These are phyloP conservation scores for Beris morrisii DNA, from an alignment of 2,888 invertebrate species.

Conservation along the genomic window DNA sequence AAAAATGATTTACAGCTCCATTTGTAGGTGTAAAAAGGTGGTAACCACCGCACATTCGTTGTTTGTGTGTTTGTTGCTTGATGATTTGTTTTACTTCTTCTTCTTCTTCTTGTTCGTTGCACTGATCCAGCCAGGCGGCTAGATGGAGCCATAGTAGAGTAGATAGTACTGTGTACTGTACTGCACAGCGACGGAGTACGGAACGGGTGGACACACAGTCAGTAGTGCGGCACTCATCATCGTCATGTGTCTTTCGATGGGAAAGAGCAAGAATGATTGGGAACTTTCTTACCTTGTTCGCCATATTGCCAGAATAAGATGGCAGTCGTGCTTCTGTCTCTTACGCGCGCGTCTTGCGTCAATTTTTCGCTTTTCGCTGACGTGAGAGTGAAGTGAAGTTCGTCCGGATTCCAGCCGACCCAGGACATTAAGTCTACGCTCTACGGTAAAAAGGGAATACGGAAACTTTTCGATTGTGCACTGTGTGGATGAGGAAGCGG, in stretches of 20 bases:
- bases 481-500: too few relatives aligned
- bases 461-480: too few relatives aligned
- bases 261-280: too few relatives aligned
- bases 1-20: slow-evolving; percentile 30
- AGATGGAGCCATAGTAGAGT: background rate
- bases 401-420: slow-evolving; percentile 4
- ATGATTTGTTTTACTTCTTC: slow-evolving; percentile 32
- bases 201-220: too few relatives aligned
- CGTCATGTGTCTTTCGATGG: too few relatives aligned
- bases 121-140: too few relatives aligned
- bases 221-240: too few relatives aligned
- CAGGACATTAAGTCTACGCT: background rate
- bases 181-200: too few relatives aligned
- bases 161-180: background rate
- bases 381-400: slow-evolving; percentile 26
- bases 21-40: slow-evolving; percentile 33
- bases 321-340: too few relatives aligned
- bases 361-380: slow-evolving; percentile 4
- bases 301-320: too few relatives aligned
- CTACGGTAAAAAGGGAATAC: too few relatives aligned
- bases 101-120: slow-evolving; percentile 11
- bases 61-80: slow-evolving; percentile 22
- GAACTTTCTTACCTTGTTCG: too few relatives aligned
- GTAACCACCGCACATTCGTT: slow-evolving; percentile 31
- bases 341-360: slow-evolving; percentile 17